Evolutionary conservation across 2,797 vertebrate genomes (phyloP).

Genomic region (Hoplostethus atlanticus): DNA sequence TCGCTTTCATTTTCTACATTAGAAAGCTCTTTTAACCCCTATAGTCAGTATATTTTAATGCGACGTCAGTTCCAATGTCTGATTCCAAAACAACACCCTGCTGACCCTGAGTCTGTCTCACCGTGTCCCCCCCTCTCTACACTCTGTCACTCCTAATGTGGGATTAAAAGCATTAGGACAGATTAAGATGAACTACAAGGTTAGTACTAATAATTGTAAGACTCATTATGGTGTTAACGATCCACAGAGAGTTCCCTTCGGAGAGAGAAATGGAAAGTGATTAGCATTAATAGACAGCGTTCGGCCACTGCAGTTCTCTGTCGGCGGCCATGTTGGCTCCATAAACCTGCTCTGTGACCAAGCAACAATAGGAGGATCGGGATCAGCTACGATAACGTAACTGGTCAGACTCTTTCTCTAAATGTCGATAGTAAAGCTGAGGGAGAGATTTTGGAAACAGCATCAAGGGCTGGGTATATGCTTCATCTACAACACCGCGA

Average conservation of each 20-base stretch:
- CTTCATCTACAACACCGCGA: neutral
- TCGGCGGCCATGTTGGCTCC: neutral
- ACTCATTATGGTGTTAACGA: neutral
- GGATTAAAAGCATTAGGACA: constrained; percentile 42
- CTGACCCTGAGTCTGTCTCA: constrained; percentile 14
- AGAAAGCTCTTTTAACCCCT: constrained; percentile 10
- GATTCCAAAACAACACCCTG: constrained; percentile 13
- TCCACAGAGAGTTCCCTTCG: constrained; percentile 1
- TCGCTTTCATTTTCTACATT: constrained; percentile 2
- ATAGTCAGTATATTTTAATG: constrained; percentile 8
- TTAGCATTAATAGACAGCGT: constrained; percentile 22
- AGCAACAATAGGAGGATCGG: neutral
- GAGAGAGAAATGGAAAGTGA: constrained; percentile 29
- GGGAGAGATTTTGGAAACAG: neutral
- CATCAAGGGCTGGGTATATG: too few species aligned
- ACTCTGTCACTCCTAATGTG: constrained; percentile 23
- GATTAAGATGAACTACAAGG: constrained; percentile 44
- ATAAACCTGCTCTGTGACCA: rapidly evolving
- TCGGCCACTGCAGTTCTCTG: constrained; percentile 1
- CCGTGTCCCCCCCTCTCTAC: neutral
- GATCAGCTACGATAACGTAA: too few species aligned
- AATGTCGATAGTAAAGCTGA: neutral
- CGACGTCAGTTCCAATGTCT: constrained; percentile 13
- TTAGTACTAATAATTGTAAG: constrained; percentile 29
- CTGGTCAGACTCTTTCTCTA: neutral